phyloP scores from a whole-genome alignment of 2,113 vertebrate species.

The Tiliqua scincoides region DNA sequence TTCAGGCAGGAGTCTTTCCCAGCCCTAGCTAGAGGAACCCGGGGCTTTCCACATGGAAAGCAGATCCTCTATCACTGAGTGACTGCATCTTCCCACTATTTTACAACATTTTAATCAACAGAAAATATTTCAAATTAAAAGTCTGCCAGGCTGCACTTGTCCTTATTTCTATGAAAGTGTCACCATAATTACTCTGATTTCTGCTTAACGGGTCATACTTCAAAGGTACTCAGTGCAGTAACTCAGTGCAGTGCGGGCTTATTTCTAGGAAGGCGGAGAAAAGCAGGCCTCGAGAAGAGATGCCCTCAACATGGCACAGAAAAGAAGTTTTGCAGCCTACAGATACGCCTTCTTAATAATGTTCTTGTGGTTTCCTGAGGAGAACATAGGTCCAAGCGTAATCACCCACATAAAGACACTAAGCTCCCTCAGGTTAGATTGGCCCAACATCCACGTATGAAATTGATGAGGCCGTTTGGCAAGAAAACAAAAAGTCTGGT shows the following conservation, averaged over 20 bases:
- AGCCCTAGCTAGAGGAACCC: too few species aligned
- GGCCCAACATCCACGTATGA: slow-evolving; percentile 61
- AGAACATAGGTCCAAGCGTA: slow-evolving; percentile 31
- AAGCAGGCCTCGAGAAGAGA: slow-evolving; percentile 45
- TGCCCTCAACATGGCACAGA: slow-evolving; percentile 16
- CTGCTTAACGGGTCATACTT: neutral
- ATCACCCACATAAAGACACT: slow-evolving; percentile 26
- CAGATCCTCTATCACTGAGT: too few species aligned
- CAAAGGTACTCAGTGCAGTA: neutral
- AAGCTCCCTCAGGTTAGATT: slow-evolving; percentile 39
- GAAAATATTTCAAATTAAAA: neutral
- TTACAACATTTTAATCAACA: neutral
- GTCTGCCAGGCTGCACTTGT: neutral
- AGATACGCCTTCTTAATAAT: slow-evolving; percentile 39
- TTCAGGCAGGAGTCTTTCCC: too few species aligned
- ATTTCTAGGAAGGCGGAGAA: neutral
- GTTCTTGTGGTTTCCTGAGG: slow-evolving; percentile 48
- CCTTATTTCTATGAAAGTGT: neutral
- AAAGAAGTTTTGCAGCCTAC: slow-evolving; percentile 22
- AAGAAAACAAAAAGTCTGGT: slow-evolving; percentile 62
- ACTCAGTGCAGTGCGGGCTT: neutral
- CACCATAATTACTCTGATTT: neutral
- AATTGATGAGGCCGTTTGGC: slow-evolving; percentile 59
- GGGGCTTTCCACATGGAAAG: too few species aligned
- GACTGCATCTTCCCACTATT: neutral